Evolutionary conservation across 2,888 invertebrate species (phyloP).

Genomic region (Lamellibrachia satsuma): DNA sequence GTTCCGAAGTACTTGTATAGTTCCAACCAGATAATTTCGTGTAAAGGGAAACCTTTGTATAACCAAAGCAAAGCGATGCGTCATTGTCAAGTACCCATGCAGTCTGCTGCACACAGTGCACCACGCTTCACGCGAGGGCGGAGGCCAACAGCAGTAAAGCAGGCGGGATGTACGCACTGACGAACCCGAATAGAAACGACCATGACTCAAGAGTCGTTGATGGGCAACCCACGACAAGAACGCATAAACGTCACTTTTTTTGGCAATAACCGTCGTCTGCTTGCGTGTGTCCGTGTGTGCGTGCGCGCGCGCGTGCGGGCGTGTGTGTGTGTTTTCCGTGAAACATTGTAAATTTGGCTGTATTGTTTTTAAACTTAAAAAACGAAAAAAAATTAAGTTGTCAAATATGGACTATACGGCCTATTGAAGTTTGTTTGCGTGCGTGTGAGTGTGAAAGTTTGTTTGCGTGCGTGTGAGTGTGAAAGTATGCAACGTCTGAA

Average conservation of each 20-base stretch:
- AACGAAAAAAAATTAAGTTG: too few species aligned
- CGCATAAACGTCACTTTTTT: background rate
- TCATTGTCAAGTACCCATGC: background rate
- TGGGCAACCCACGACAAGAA: background rate
- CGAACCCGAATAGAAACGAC: background rate
- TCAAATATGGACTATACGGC: background rate
- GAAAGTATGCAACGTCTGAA: background rate
- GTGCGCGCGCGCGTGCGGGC: too few species aligned
- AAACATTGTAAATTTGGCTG: too few species aligned
- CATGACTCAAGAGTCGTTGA: background rate
- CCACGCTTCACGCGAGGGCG: background rate
- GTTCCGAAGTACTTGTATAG: background rate
- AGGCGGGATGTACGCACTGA: background rate
- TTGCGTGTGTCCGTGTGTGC: too few species aligned
- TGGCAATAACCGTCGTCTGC: background rate
- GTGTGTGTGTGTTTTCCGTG: background rate
- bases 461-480: background rate
- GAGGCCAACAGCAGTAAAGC: background rate
- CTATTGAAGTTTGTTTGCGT: background rate
- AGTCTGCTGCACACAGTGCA: background rate
- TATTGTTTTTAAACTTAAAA: too few species aligned
- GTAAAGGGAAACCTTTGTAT: background rate
- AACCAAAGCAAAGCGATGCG: background rate
- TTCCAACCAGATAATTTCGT: background rate
- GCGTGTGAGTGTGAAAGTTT: background rate